A percentile compares a stretch with the other conserved stretches of the same genome.
Evolutionary conservation across 2,113 vertebrate species (phyloP).

Genomic region (Muntiacus muntjak): DNA sequence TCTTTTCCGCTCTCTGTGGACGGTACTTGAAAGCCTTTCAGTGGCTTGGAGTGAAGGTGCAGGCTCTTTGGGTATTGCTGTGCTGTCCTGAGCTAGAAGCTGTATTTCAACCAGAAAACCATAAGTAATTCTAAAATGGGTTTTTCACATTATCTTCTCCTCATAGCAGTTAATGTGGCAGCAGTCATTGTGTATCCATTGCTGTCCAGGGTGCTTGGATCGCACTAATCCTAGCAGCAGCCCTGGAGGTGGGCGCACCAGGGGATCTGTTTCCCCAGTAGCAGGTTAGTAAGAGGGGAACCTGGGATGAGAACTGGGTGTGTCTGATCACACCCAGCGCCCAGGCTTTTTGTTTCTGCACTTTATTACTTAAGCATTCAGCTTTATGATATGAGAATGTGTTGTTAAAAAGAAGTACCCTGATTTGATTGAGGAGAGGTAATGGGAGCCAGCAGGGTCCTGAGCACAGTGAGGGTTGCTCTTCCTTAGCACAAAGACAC

Average conservation of each 20-base stretch:
- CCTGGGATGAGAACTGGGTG: background rate
- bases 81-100: background rate
- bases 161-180: background rate
- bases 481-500: background rate
- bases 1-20: background rate
- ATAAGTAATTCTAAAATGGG: background rate
- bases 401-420: background rate
- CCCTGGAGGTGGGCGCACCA: background rate
- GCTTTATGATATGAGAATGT: background rate
- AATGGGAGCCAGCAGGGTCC: background rate
- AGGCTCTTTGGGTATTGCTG: background rate
- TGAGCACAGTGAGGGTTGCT: background rate
- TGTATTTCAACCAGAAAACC: background rate
- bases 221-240: too few species aligned
- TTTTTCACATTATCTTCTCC: background rate
- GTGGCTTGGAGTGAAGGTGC: background rate
- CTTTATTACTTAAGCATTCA: background rate
- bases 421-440: background rate
- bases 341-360: background rate
- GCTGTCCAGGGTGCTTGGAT: fast-evolving
- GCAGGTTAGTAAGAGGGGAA: background rate
- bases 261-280: background rate
- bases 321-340: background rate
- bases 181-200: background rate
- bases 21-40: background rate